Conservation (phyloP, 2,888 invertebrate species). For the Oxytorus armatus region DNA sequence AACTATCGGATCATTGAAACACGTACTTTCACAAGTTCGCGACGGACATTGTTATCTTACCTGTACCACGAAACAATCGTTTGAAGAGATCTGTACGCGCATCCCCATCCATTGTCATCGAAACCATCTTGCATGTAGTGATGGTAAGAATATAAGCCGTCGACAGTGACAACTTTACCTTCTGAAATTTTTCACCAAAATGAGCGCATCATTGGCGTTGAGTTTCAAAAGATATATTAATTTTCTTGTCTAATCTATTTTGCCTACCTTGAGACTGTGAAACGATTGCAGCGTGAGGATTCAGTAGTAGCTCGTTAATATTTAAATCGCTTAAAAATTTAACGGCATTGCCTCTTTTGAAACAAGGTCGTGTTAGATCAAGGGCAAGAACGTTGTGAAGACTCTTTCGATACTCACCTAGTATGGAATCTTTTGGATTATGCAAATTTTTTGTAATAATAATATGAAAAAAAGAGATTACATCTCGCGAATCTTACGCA, state of each 20-base stretch:
- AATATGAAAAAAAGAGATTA: neutral
- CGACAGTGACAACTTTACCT: constrained; percentile 87
- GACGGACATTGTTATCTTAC: constrained; percentile 80
- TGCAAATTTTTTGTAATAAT: constrained; percentile 1
- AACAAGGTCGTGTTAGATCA: constrained; percentile 89
- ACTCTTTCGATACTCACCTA: constrained; percentile 88
- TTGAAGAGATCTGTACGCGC: constrained; percentile 98
- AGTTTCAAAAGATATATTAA: no score
- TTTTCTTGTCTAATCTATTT: no score
- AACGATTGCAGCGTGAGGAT: constrained; percentile 89
- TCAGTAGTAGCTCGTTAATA: constrained; percentile 86
- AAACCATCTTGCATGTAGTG: constrained; percentile 98
- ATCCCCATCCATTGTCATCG: constrained; percentile 99
- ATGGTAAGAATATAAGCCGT: constrained; percentile 96
- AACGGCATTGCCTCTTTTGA: constrained; percentile 90
- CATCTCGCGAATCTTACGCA: constrained; percentile 85
- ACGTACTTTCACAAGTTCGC: neutral
- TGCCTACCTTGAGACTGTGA: neutral
- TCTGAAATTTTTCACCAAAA: constrained; percentile 39
- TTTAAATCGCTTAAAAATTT: constrained; percentile 85
- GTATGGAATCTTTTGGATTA: constrained; percentile 12
- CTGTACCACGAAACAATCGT: constrained; percentile 98
- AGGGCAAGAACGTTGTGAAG: constrained; percentile 91
- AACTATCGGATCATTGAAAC: neutral
- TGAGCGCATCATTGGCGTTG: neutral